Base-by-base conservation (phyloP, 1,140 invertebrate genomes). In the Drosophila insularis region DNA sequence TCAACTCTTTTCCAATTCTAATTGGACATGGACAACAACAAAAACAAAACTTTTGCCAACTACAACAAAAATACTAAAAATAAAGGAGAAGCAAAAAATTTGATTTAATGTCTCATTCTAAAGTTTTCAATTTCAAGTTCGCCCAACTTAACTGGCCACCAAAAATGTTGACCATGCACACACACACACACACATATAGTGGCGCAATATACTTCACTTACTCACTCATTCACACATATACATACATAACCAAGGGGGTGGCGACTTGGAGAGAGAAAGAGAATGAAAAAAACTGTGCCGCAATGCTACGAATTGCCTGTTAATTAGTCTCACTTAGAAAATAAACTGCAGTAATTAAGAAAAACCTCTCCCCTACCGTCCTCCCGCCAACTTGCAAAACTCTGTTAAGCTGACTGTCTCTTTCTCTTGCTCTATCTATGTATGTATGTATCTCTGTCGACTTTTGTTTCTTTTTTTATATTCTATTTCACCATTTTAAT, bases 291-390 rank as follows among this genome's bases (percentile, higher is more conserved):
- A 75, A 81, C 72, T 87, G 73, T 78, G 77, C 81, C 82, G 78
- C 87, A 89, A 86, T 89, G 81, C 81, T 74, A 77, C 61, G 90
- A 91, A 91, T 90, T 70, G 90, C 65, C 86, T 79, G 90, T 91
- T 91, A 91, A 91, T 91, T 91, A 91, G 90, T 91, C 90, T 87
- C 90, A 91, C 90, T 91, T 91, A 91, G 90, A 91, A 91, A 91
- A 91, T 91, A 91, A 91, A 90, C 90, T 90, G 90, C 90, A 91
- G 89, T 90, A 91, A 91, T 91, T 91, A 91, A 91, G 82, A 79
- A 65, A 62, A 72, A 17, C 69, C 55, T 65, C 62, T 69, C 63
- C 53, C 32, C 27, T 11, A 27, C 23, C 14, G n/a, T 17, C 11
- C 27, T 7, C 14, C 46, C 17, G 21, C 46, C 43, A 50, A 27